Base-by-base conservation (phyloP, 2,797 vertebrate genomes). In the Paedocypris micromegethes region DNA sequence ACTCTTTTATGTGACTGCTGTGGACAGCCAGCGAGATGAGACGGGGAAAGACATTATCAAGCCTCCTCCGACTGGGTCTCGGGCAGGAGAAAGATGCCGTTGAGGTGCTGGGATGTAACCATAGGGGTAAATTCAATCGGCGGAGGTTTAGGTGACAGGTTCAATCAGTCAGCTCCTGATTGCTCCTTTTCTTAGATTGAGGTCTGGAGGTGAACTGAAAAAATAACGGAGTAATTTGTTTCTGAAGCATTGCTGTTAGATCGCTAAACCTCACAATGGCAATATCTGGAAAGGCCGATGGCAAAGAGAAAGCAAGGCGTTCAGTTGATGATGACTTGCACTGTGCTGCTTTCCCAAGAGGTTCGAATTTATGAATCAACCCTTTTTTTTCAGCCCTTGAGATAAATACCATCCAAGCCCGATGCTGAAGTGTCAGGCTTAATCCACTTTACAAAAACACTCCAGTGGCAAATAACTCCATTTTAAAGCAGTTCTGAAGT, bases 91-190 rank as follows among this genome's bases (percentile, higher is more conserved):
- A 72, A 55, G 65, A 79, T 72, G 70, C 73, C 68, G 75, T 70
- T 75, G 64, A 66, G 74, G 79, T 79, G 72, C 73, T 77, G 75
- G 75, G 78, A 79, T 56, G 68, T 57, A 70, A 61, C 53, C 51
- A 23, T 44, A 23, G 41, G 68, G 59, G 53, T 70, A 70, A 86
- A 86, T 86, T 81, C 82, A 87, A 83, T 86, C 81, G 81, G 79
- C 84, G 79, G 79, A 81, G 85, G 77, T 76, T 80, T 68, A 72
- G 58, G 68, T 82, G 84, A 86, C 83, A 83, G 79, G 80, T 78
- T 77, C 77, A 87, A 86, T 89, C 85, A 80, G 81, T 84, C 83
- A 84, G 71, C 44, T n/a, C 55, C 78, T 82, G 77, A 80, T 85
- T 85, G 82, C 72, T 52, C 74, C 67, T 75, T 66, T 70, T 75